Conservation (phyloP, 2,888 invertebrate species). For the Campopleginae sp. region DNA sequence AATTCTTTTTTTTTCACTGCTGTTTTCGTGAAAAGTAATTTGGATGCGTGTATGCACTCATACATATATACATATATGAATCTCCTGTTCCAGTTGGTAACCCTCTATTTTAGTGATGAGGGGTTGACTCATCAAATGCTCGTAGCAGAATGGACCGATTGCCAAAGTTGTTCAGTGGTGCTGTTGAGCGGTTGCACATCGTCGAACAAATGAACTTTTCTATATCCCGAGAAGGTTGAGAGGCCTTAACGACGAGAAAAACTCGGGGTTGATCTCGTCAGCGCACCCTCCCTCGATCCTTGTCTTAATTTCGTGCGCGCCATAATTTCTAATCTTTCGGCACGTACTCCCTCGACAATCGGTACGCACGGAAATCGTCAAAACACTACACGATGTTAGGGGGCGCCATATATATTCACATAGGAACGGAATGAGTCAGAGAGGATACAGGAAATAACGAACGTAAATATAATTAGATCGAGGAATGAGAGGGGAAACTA, state of each 20-base stretch:
- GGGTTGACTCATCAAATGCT: conserved; percentile 51
- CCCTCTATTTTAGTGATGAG: conserved; percentile 2
- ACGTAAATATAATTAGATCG: conserved; percentile 22
- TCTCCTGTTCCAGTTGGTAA: not conserved
- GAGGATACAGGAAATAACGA: conserved; percentile 18
- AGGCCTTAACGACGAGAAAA: conserved; percentile 53
- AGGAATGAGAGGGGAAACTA: conserved; percentile 10
- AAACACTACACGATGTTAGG: conserved; percentile 32
- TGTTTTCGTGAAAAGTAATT: not conserved
- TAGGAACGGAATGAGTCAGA: conserved; percentile 54
- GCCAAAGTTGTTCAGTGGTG: conserved; percentile 43
- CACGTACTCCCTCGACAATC: conserved; percentile 48
- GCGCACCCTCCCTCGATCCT: conserved; percentile 36
- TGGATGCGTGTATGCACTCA: not conserved
- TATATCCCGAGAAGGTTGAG: conserved; percentile 15
- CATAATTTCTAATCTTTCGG: conserved; percentile 68
- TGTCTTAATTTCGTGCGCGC: conserved; percentile 62
- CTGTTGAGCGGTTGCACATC: conserved; percentile 15
- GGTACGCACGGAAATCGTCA: conserved; percentile 9
- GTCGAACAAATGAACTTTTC: not conserved
- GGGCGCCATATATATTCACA: conserved; percentile 7
- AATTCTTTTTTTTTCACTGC: conserved; percentile 6
- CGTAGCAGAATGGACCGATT: conserved; percentile 33
- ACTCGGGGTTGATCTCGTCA: conserved; percentile 54
- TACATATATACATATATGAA: not conserved